Evolutionary conservation across 2,113 vertebrate genomes (phyloP).

Genomic region (Oostethus manadensis): DNA sequence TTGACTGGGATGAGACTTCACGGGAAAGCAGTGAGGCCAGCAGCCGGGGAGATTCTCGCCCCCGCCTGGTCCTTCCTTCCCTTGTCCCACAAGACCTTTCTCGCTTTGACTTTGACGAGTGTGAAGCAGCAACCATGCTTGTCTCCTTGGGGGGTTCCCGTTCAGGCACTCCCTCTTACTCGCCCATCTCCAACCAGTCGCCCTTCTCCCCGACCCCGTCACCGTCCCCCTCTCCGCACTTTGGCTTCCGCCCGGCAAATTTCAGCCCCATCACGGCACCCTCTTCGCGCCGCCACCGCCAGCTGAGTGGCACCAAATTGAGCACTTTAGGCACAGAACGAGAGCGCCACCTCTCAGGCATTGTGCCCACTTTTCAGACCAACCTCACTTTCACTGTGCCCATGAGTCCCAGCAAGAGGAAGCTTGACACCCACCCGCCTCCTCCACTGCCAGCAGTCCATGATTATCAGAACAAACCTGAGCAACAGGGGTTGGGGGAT

Average conservation of each 20-base stretch:
- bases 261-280: constrained; percentile 86
- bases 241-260: constrained; percentile 83
- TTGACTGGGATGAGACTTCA: constrained; percentile 87
- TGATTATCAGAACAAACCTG: constrained; percentile 66
- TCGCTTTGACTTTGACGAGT: constrained; percentile 89
- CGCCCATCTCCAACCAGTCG: constrained; percentile 86
- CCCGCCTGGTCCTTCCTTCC: constrained; percentile 72
- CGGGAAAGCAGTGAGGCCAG: constrained; percentile 85
- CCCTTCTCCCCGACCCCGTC: constrained; percentile 87
- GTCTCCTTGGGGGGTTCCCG: constrained; percentile 86
- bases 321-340: constrained; percentile 64
- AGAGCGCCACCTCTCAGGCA: constrained; percentile 82
- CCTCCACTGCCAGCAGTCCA: constrained; percentile 51
- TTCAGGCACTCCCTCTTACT: constrained; percentile 84
- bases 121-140: constrained; percentile 88
- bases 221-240: constrained; percentile 83
- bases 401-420: constrained; percentile 87
- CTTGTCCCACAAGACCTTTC: constrained; percentile 76
- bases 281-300: constrained; percentile 69
- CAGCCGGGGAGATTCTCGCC: constrained; percentile 83
- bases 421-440: constrained; percentile 69
- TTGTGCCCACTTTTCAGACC: constrained; percentile 83
- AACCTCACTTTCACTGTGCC: constrained; percentile 89
- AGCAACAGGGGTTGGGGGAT: constrained; percentile 54
- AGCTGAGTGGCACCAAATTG: constrained; percentile 81